A percentile compares a stretch with the other conserved stretches of the same genome.
Conservation (phyloP, 37 sponge, comb jelly and placozoan genomes). For the Eunapius fragilis region DNA sequence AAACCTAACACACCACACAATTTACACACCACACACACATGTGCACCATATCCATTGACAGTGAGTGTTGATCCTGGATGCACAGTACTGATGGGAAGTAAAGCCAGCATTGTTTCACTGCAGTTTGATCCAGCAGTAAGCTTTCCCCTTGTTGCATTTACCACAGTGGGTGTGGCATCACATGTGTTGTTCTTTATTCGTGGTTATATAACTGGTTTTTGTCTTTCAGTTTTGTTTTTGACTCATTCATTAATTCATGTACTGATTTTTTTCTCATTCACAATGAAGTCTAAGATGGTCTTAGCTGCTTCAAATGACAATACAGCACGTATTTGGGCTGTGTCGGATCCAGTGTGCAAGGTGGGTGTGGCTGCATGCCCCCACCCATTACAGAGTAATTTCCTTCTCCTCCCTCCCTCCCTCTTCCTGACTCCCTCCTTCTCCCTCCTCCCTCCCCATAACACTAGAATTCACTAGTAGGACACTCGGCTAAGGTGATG, state of each 20-base stretch:
- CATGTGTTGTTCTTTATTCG: too few species aligned
- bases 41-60: neutral
- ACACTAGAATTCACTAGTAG: constrained; percentile 77
- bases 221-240: too few species aligned
- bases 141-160: neutral
- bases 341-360: constrained; percentile 65
- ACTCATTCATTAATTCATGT: too few species aligned
- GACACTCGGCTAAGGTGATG: constrained; percentile 86
- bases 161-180: too few species aligned
- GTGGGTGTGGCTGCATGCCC: constrained; percentile 16
- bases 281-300: constrained; percentile 67
- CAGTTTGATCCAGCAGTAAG: constrained; percentile 87
- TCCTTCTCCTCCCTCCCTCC: neutral
- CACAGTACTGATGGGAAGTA: constrained; percentile 59
- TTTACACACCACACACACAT: neutral
- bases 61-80: constrained; percentile 46
- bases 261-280: constrained; percentile 10
- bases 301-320: constrained; percentile 86
- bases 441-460: neutral
- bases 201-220: too few species aligned
- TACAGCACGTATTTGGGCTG: constrained; percentile 80
- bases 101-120: constrained; percentile 85
- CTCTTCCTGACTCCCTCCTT: neutral
- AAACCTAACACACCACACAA: too few species aligned
- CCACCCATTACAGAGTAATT: too few species aligned